phyloP scores from a whole-genome alignment of 2,797 vertebrate genomes.

The Enteromius afrohamiltoni region DNA sequence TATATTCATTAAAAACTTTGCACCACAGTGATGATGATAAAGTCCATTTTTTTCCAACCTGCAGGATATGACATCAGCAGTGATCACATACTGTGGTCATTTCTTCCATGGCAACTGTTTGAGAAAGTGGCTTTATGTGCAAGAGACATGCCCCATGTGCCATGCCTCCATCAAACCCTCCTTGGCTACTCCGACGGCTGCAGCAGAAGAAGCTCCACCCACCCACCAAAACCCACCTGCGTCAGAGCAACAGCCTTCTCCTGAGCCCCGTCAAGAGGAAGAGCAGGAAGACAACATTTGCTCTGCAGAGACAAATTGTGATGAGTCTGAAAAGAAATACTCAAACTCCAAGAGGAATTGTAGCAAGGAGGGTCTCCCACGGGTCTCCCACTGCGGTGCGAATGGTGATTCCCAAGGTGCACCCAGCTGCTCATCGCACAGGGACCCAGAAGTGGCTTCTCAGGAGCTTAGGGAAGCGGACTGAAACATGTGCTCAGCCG shows the following conservation, averaged over 20 bases:
- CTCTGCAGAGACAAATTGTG: constrained; percentile 6
- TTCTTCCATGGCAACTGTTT: constrained; percentile 86
- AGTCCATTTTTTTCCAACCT: background rate
- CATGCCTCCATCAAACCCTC: constrained; percentile 76
- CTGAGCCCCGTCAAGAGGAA: constrained; percentile 12
- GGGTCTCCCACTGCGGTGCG: constrained; percentile 63
- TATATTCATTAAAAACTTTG: no score
- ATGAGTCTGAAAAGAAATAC: constrained; percentile 27
- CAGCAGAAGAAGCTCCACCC: constrained; percentile 45
- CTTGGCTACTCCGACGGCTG: background rate
- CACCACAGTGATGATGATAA: background rate
- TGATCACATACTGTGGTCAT: constrained; percentile 84
- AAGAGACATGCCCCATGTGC: constrained; percentile 88
- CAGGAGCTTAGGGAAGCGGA: constrained; percentile 32
- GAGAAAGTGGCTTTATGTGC: constrained; percentile 86
- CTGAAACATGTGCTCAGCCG: background rate
- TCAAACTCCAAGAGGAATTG: constrained; percentile 30
- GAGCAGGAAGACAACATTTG: constrained; percentile 1
- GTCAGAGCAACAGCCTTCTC: constrained; percentile 38
- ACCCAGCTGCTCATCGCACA: constrained; percentile 48
- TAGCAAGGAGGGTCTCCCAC: constrained; percentile 29
- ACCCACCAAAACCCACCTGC: background rate
- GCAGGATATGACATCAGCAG: constrained; percentile 84
- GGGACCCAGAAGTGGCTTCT: background rate
- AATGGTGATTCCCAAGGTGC: constrained; percentile 68